Conservation (phyloP, 2,113 vertebrate species). For the Triplophysa rosa region DNA sequence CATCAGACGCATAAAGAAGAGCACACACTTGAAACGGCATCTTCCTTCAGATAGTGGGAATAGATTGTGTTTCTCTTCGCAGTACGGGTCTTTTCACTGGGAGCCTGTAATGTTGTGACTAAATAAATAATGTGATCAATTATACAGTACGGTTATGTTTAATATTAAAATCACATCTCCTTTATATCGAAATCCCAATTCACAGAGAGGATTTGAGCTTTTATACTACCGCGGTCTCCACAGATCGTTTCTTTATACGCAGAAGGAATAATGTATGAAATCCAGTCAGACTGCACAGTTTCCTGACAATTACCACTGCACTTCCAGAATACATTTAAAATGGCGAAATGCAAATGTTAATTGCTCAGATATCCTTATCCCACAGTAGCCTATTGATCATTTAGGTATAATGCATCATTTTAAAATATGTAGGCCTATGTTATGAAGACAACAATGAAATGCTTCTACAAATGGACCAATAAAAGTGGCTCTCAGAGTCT, state of each 20-base stretch:
- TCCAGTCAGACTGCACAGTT: neutral
- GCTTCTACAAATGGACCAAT: neutral
- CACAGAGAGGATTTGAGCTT: neutral
- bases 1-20: neutral
- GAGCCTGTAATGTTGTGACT: neutral
- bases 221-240: neutral
- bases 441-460: neutral
- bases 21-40: no score
- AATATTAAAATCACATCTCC: slow-evolving; percentile 9
- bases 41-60: no score
- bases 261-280: slow-evolving; percentile 11
- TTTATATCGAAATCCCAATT: neutral
- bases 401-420: no score
- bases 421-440: neutral
- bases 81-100: neutral
- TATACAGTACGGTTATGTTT: slow-evolving; percentile 11
- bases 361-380: slow-evolving; percentile 50
- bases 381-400: slow-evolving; percentile 5
- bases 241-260: neutral
- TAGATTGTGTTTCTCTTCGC: neutral
- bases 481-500: neutral
- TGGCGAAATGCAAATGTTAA: slow-evolving; percentile 50
- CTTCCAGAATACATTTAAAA: slow-evolving; percentile 37
- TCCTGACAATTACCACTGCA: neutral
- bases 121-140: slow-evolving; percentile 30